Evolutionary conservation across 2,113 vertebrate species (phyloP).

Genomic region (human): GRCh38 chr13:54869001-54869500

Average conservation of each 20-base stretch:
- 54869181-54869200: neutral
- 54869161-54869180: neutral
- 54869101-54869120: neutral
- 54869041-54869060: neutral
- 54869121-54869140: neutral
- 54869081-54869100: neutral
- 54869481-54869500: neutral
- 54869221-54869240: neutral
- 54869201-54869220: neutral
- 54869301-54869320: neutral
- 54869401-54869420: neutral
- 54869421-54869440: neutral
- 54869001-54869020: accelerated
- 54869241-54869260: neutral
- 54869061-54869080: accelerated
- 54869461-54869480: neutral
- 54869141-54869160: neutral
- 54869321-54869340: neutral
- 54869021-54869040: neutral
- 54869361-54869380: neutral
- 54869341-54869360: neutral
- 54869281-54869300: neutral
- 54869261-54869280: neutral
- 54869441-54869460: neutral
- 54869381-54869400: neutral